A percentile compares a stretch with the other conserved stretches of the same genome.
Evolutionary conservation across 2,888 invertebrate species (phyloP).

Genomic region (Buathra laborator): DNA sequence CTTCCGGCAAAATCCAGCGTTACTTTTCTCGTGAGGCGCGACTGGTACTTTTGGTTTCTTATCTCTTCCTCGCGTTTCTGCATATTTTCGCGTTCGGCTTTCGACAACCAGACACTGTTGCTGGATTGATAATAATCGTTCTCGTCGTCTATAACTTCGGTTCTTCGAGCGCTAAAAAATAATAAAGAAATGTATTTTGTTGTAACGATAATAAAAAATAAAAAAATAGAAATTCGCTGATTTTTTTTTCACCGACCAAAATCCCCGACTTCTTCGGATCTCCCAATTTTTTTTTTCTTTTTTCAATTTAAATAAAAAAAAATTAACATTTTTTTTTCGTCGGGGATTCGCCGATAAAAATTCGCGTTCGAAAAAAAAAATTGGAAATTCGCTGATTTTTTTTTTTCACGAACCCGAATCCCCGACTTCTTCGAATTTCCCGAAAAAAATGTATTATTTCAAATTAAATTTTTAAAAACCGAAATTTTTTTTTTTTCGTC

Average conservation of each 20-base stretch:
- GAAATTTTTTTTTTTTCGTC: not conserved
- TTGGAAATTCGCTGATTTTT: no score
- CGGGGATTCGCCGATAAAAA: not conserved
- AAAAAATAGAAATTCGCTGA: not conserved
- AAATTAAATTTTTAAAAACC: not conserved
- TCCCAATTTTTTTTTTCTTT: no score
- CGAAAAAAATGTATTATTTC: no score
- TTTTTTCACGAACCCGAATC: no score
- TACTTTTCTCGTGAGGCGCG: constrained; percentile 88
- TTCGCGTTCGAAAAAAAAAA: not conserved
- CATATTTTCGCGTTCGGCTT: constrained; percentile 89
- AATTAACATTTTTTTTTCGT: not conserved
- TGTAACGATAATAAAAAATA: not conserved
- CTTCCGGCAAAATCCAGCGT: constrained; percentile 92
- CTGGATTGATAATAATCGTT: constrained; percentile 94
- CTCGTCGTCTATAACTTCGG: constrained; percentile 96
- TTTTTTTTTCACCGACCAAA: no score
- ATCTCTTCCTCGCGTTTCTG: constrained; percentile 89
- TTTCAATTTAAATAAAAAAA: no score
- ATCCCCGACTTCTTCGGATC: no score
- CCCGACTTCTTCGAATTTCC: no score
- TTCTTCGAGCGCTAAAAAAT: constrained; percentile 88
- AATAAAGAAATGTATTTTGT: not conserved
- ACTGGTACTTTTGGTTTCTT: constrained; percentile 89
- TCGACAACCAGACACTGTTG: constrained; percentile 93